Percentiles rank a stretch among this genome's conserved stretches.
These are phyloP conservation scores for Plagodis pulveraria DNA, from an alignment of 2,888 invertebrate species.

Conservation along the genomic window DNA sequence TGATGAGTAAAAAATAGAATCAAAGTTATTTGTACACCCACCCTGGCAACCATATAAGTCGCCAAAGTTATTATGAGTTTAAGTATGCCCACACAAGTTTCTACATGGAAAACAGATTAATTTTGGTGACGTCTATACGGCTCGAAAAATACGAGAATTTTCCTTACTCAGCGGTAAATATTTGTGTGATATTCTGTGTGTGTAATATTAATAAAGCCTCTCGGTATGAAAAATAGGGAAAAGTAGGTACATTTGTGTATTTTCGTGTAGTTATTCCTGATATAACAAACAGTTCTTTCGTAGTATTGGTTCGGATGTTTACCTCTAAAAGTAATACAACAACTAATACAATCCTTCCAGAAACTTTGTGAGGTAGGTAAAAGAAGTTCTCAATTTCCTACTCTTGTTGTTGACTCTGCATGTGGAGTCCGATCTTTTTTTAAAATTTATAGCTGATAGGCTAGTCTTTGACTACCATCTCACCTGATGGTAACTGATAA, in stretches of 20 bases:
- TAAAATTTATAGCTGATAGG: too few relatives aligned
- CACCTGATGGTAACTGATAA: too few relatives aligned
- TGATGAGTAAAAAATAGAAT: conserved; percentile 6
- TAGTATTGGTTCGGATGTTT: not conserved
- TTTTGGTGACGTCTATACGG: conserved; percentile 1
- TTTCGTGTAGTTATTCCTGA: not conserved
- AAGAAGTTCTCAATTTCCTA: not conserved
- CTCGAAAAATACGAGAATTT: conserved; percentile 13
- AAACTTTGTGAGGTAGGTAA: not conserved
- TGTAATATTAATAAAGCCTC: conserved; percentile 13
- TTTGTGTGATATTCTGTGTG: conserved; percentile 8
- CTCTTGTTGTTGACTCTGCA: too few relatives aligned
- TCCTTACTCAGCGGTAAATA: conserved; percentile 9
- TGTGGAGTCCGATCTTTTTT: too few relatives aligned
- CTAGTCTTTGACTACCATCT: too few relatives aligned
- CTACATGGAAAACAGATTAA: conserved; percentile 17
- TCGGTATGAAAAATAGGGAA: not conserved
- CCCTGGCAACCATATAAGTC: conserved; percentile 1
- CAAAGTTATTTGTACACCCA: not conserved
- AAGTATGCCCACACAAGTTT: conserved; percentile 2
- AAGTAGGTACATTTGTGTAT: not conserved
- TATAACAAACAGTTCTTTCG: not conserved
- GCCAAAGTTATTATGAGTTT: not conserved
- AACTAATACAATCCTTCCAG: not conserved
- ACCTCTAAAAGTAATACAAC: not conserved